phyloP scores from a whole-genome alignment of 2,888 invertebrate genomes.

The Drosophila dives region DNA sequence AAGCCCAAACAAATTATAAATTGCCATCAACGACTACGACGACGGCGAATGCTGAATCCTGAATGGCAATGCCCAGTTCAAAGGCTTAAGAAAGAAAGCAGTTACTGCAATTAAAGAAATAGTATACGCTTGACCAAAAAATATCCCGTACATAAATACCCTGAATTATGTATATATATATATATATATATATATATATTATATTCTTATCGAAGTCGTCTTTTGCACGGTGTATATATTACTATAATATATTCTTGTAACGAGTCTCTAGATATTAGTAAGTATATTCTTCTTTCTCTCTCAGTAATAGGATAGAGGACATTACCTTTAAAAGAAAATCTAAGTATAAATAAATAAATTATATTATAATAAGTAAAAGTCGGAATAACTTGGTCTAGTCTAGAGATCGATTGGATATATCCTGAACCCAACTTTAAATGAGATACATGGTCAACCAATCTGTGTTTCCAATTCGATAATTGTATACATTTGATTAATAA shows the following conservation, averaged over 20 bases:
- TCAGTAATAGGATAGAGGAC: too few relatives aligned
- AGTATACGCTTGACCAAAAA: background rate
- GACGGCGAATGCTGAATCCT: constrained; percentile 8
- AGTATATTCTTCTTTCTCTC: too few relatives aligned
- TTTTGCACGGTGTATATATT: too few relatives aligned
- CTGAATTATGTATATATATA: too few relatives aligned
- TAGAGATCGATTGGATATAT: background rate
- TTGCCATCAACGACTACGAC: constrained; percentile 51
- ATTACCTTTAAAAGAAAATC: too few relatives aligned
- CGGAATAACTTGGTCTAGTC: background rate
- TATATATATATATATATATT: background rate
- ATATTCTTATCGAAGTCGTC: too few relatives aligned
- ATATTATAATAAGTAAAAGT: too few relatives aligned
- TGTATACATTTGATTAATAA: background rate
- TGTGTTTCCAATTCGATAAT: background rate
- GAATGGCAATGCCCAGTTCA: constrained; percentile 37
- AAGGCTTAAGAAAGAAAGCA: constrained; percentile 44
- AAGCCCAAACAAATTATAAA: constrained; percentile 75
- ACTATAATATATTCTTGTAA: too few relatives aligned
- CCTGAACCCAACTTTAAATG: background rate
- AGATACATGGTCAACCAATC: background rate
- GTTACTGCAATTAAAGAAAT: background rate
- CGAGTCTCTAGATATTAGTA: too few relatives aligned
- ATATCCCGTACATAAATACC: background rate
- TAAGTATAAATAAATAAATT: too few relatives aligned